Evolutionary conservation across 2,888 invertebrate genomes (phyloP).

Genomic region (Steinernema carpocapsae): DNA sequence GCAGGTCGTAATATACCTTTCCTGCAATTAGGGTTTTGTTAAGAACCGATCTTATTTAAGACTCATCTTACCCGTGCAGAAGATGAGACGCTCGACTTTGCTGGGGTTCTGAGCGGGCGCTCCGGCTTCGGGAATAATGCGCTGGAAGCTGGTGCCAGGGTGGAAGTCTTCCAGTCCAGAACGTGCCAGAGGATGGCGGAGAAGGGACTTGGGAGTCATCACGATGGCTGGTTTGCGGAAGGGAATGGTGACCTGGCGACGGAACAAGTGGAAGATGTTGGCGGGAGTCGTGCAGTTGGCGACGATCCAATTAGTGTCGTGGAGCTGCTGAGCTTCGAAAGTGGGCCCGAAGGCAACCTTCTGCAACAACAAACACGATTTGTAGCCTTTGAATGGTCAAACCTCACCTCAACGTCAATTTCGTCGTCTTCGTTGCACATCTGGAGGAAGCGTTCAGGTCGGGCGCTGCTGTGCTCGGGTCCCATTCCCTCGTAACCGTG

Average conservation of each 20-base stretch:
- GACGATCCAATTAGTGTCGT: slow-evolving; percentile 84
- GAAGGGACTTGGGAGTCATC: slow-evolving; percentile 95
- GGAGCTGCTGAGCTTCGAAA: slow-evolving; percentile 80
- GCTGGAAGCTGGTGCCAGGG: slow-evolving; percentile 73
- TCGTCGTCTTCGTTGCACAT: slow-evolving; percentile 96
- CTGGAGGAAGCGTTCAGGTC: slow-evolving; percentile 89
- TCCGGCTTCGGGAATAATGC: slow-evolving; percentile 82
- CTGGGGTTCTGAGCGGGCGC: slow-evolving; percentile 75
- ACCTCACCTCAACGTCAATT: slow-evolving; percentile 55
- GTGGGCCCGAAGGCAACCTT: slow-evolving; percentile 63
- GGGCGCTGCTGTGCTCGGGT: slow-evolving; percentile 90
- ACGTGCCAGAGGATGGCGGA: slow-evolving; percentile 91
- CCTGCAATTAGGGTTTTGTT: slow-evolving; percentile 48
- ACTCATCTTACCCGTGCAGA: slow-evolving; percentile 78
- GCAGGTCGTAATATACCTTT: slow-evolving; percentile 87
- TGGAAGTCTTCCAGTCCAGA: slow-evolving; percentile 93
- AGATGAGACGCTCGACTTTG: slow-evolving; percentile 82
- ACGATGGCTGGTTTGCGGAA: slow-evolving; percentile 95
- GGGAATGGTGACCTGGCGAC: slow-evolving; percentile 82
- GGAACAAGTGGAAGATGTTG: slow-evolving; percentile 92
- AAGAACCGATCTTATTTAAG: background rate
- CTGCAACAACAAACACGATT: slow-evolving; percentile 41
- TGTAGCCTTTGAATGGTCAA: too few species aligned
- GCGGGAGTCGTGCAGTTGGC: slow-evolving; percentile 95
- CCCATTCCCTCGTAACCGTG: slow-evolving; percentile 99